Base-by-base conservation (phyloP, 2,888 invertebrate species). In the Tupiocoris notatus region DNA sequence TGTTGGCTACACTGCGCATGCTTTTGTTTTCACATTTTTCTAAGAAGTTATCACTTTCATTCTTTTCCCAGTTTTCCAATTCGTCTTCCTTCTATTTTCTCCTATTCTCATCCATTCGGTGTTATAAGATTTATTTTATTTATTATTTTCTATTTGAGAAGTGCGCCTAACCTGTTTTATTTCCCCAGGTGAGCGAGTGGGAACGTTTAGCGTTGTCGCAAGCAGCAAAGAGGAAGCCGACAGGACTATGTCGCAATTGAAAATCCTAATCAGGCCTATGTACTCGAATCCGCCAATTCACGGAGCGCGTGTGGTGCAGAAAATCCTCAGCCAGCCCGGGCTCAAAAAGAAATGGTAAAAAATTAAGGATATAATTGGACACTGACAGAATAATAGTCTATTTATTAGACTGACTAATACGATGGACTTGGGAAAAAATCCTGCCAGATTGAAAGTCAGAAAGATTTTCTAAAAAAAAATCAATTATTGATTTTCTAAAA, bases 221-320 rank as follows among this genome's bases (percentile, higher is more conserved):
- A 86, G 87, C 0, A 89, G 89, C 81, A 88, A 90, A 78, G 93
- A 96, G 3, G 92, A 96, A 82, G 91, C 95, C 0, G 91, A 88
- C 3, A 90, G 91, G 79, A 89, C 94, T 61, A 87, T 96, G 88
- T 97, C 97, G 0, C 98, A 98, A 85, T 85, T 98, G 66, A 99
- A 98, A 86, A 98, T 98, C 83, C 85, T 98, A 81, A 92, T 98
- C 82, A 89, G 99, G 81, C 94, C 96, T 1, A 90, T 97, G 90
- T 98, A 98, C 86, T 98, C 98, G 54, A 99, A 96, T 87, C 98
- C 99, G 57, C 97, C 98, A 0, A 88, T 98, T 81, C 89, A 95
- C 84, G 99, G 98, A 24, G 92, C 96, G 0, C 89, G 96, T 61
- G 90, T 99, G 81, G 98, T 93, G 1, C 86, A 88, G 23, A 93